These are phyloP conservation scores for Melanotaenia nigrans DNA, from an alignment of 2,797 vertebrate species.

Conservation along the genomic window DNA sequence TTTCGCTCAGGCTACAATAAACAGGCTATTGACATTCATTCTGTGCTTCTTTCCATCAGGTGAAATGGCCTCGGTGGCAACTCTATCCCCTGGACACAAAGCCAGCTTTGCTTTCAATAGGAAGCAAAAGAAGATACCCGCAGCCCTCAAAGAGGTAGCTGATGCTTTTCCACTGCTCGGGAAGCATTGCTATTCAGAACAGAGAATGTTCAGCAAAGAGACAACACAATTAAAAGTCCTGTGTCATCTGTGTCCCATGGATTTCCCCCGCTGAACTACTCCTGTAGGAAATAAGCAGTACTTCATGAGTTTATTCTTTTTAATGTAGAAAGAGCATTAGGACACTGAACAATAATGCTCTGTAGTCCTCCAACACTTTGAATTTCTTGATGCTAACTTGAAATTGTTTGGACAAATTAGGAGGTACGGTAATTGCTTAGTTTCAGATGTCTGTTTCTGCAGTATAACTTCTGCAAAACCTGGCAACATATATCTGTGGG, in stretches of 20 bases:
- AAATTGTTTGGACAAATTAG: not conserved
- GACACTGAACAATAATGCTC: too few relatives aligned
- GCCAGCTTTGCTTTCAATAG: conserved; percentile 85
- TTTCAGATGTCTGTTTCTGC: not conserved
- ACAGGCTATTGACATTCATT: not conserved
- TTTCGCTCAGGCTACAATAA: not conserved
- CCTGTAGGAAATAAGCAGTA: not conserved
- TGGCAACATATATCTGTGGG: not conserved
- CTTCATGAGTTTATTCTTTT: not conserved
- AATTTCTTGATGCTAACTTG: too few relatives aligned
- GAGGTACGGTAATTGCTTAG: not conserved
- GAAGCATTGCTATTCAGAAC: not conserved
- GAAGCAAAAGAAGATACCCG: conserved; percentile 94
- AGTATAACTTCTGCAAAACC: not conserved
- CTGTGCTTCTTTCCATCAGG: conserved; percentile 70
- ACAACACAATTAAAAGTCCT: not conserved
- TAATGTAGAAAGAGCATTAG: not conserved
- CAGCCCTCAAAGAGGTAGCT: conserved; percentile 94
- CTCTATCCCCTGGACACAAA: conserved; percentile 84
- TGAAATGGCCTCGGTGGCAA: conserved; percentile 73
- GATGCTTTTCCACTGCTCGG: conserved; percentile 3
- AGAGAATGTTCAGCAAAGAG: not conserved
- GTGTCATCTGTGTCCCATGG: not conserved
- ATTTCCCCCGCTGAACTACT: not conserved
- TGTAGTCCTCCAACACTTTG: too few relatives aligned